phyloP scores from a whole-genome alignment of 2,888 invertebrate species.

The Euclidia mi region DNA sequence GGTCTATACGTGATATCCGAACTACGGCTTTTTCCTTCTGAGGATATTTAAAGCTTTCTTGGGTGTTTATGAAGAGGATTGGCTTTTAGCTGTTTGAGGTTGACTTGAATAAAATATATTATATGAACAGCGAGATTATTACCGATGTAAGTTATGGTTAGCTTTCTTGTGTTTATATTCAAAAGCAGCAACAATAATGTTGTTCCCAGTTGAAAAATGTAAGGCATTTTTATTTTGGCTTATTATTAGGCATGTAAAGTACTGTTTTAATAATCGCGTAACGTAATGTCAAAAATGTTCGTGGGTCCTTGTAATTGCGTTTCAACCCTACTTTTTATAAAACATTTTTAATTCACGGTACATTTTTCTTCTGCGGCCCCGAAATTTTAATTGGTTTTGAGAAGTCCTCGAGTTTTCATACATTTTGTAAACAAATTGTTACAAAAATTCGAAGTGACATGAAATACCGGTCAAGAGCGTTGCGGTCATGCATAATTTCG shows the following conservation, averaged over 20 bases:
- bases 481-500: too few species aligned
- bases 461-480: too few species aligned
- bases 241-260: not conserved
- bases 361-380: conserved; percentile 6
- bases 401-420: too few species aligned
- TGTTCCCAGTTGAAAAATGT: too few species aligned
- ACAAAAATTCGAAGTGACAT: too few species aligned
- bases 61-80: conserved; percentile 48
- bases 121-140: not conserved
- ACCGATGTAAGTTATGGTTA: not conserved
- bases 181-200: too few species aligned
- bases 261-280: not conserved
- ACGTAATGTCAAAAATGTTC: not conserved
- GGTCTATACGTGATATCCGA: conserved; percentile 64
- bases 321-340: conserved; percentile 5
- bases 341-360: conserved; percentile 22
- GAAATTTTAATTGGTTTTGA: conserved; percentile 24
- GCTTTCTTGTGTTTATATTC: not conserved
- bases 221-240: too few species aligned
- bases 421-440: too few species aligned
- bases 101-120: conserved; percentile 25
- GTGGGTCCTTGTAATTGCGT: conserved; percentile 10
- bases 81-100: conserved; percentile 31
- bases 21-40: conserved; percentile 36
- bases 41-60: conserved; percentile 52